Base-by-base conservation (phyloP, 2,797 vertebrate species). In the Spondyliosoma cantharus region DNA sequence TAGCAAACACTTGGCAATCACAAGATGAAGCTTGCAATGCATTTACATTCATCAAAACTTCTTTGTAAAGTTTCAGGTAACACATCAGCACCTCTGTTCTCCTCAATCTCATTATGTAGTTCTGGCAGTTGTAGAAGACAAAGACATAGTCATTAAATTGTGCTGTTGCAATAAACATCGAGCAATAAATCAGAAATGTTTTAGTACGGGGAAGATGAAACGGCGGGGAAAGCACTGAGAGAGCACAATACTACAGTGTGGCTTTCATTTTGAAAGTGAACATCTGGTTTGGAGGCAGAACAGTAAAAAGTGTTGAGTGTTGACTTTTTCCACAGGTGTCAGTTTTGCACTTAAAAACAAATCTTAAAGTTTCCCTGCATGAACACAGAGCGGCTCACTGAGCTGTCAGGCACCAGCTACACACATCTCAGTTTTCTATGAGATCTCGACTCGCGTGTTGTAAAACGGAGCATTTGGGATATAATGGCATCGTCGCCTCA, bases 1-100 rank as follows among this genome's bases (percentile, higher is more conserved):
- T 52, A 84, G 75, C 81, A 81, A 90, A 87, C 78, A 53, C 78
- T 83, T 82, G 69, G 68, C 54, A 32, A 60, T 75, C 83, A 72
- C 92, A 94, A 93, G 94, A 93, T 45, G 76, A 81, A 91, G 84
- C 93, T 89, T 94, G 93, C 70, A 86, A 75, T 15, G 62, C 72
- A 43, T 80, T 82, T 74, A 65, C 77, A 83, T 80, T 70, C n/a
- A 86, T 87, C 78, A 90, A 77, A 81, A 62, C 17, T 42, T 53
- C 74, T 90, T 81, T 87, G 75, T 87, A 37, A 69, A 74, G 70
- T 53, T 62, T 85, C 52, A 76, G 78, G 73, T 76, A 75, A 76
- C 65, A 76, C 79, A 80, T 71, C 76, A 58, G 45, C 63, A 64
- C 77, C 74, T 74, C 49, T 32, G 15, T 66, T 77, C 74, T 78